A percentile compares a stretch with the other conserved stretches of the same genome.
These are phyloP conservation scores for Octomys mimax DNA, from an alignment of 2,797 vertebrate species.

Conservation along the genomic window DNA sequence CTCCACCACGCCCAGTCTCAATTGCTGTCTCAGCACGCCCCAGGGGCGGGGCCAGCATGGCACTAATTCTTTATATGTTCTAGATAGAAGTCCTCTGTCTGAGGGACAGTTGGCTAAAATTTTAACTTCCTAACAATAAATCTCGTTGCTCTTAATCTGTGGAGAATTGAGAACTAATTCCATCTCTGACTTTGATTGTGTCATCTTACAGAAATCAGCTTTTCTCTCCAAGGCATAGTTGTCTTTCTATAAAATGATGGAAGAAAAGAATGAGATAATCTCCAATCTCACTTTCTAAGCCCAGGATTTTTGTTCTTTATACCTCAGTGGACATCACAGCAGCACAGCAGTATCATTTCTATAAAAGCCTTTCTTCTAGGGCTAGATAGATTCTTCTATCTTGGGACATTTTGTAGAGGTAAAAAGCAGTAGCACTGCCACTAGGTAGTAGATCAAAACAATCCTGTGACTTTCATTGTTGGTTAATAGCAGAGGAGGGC, in stretches of 20 bases:
- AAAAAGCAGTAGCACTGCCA: neutral
- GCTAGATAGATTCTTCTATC: too few relatives aligned
- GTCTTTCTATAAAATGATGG: neutral
- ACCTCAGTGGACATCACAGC: neutral
- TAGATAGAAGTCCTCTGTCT: too few relatives aligned
- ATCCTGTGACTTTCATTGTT: rapidly evolving
- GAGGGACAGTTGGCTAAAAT: too few relatives aligned
- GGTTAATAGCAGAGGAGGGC: neutral
- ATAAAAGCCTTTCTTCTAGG: neutral
- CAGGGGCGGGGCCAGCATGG: too few relatives aligned
- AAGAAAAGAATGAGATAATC: neutral
- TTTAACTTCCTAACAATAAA: neutral
- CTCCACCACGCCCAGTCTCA: too few relatives aligned
- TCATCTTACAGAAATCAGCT: neutral
- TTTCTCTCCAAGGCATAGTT: neutral
- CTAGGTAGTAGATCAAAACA: neutral
- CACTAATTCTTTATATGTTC: too few relatives aligned
- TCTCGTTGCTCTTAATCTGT: too few relatives aligned
- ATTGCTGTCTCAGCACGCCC: too few relatives aligned
- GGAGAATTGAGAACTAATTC: too few relatives aligned
- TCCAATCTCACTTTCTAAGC: neutral
- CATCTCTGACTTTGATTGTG: neutral
- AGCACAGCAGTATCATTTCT: neutral
- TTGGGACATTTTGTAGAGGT: neutral
- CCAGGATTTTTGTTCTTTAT: neutral